Base-by-base conservation (phyloP, 2,113 vertebrate genomes). In the Zapus hudsonius region DNA sequence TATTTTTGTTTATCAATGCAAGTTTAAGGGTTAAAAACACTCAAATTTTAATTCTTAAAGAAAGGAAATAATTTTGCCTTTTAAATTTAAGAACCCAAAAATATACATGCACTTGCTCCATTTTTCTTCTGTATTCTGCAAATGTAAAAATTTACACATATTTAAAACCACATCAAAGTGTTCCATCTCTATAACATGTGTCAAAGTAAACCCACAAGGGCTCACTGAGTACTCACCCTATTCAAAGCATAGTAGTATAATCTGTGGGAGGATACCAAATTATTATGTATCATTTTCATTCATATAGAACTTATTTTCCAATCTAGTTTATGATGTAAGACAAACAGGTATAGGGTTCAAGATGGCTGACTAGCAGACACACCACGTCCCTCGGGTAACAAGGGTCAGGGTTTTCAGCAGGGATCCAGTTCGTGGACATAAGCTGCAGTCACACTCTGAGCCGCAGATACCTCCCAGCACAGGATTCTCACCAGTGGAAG, bases 41-140 rank as follows among this genome's bases (percentile, higher is more conserved):
- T 42, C 3, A 13, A 67, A 33, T 5, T 42, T 82, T 33, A 73
- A 5, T 61, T 87, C 13, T 94, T 87, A 88, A 74, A n/a, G n/a
- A 52, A 23, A 86, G 27, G 1, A 79, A 5, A 82, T 59, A 69
- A 70, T 90, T 79, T 82, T 93, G 25, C 80, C 22, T 33, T 42
- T 79, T 38, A 64, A 7, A 36, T 82, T 70, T 11, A 79, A 66
- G 7, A 63, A 88, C 70, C 23, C 0, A 90, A 76, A 44, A 93
- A 66, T 69, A 64, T 92, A 93, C 20, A 82, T 61, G 33, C 25
- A 20, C 27, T 74, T 70, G 5, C 40, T 70, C 0, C 15, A 63
- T 27, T 94, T 52, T 44, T 95, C 66, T 10, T 52, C 74, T 91
- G 42, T 90, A 52, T 80, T 79, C 80, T 11, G 47, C 6, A 80